Evolutionary conservation across 2,888 invertebrate genomes (phyloP).

Genomic region (Oscheius sp.): DNA sequence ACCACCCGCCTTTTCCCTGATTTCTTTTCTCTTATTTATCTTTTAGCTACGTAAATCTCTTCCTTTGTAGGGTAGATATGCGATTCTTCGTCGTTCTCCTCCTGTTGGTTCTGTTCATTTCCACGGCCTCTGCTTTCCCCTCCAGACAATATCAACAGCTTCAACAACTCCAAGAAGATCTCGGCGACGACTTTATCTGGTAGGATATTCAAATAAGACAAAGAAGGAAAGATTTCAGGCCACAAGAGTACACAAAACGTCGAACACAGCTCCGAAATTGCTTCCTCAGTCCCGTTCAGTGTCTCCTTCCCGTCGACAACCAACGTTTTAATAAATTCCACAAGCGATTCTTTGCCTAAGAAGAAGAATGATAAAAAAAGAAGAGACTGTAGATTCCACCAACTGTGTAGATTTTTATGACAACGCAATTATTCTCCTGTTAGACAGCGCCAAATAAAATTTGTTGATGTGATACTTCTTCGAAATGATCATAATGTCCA

Average conservation of each 20-base stretch:
- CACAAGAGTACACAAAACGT: slow-evolving; percentile 22
- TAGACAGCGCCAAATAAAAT: no score
- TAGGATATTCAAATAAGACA: background rate
- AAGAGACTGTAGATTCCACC: no score
- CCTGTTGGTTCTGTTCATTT: slow-evolving; percentile 2
- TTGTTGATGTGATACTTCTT: no score
- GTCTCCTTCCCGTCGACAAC: slow-evolving; percentile 37
- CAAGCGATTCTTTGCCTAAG: slow-evolving; percentile 23
- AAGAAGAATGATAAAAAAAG: no score
- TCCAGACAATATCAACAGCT: background rate
- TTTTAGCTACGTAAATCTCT: background rate
- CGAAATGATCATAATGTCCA: no score
- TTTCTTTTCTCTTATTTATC: background rate
- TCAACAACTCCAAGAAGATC: no score
- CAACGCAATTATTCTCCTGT: no score
- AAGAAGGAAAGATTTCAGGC: slow-evolving; percentile 5
- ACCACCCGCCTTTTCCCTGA: no score
- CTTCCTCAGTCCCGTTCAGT: slow-evolving; percentile 38
- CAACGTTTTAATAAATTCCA: slow-evolving; percentile 31
- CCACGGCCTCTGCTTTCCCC: background rate
- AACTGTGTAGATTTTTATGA: no score
- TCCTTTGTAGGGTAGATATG: slow-evolving; percentile 6
- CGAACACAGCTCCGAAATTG: slow-evolving; percentile 37
- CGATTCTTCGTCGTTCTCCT: slow-evolving; percentile 9
- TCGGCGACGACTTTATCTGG: slow-evolving; percentile 5